Evolutionary conservation across 1,140 invertebrate species (phyloP).

Genomic region (Dysdera silvatica): DNA sequence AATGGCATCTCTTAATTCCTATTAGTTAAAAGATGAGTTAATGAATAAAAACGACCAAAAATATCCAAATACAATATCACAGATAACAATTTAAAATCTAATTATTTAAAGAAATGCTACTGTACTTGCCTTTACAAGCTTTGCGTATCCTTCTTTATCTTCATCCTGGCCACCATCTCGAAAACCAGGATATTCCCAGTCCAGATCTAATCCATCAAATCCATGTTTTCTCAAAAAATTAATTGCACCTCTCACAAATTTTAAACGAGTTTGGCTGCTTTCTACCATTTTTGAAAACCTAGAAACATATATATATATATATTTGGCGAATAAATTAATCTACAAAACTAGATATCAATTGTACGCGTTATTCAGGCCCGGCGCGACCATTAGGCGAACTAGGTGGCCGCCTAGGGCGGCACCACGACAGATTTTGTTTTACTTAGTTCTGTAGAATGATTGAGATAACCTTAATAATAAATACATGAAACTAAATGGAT

Average conservation of each 20-base stretch:
- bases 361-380: not conserved
- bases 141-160: slow-evolving; percentile 82
- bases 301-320: not conserved
- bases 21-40: slow-evolving; percentile 21
- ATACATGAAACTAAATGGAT: too few species aligned
- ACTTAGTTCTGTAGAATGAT: too few species aligned
- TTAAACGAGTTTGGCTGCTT: slow-evolving; percentile 59
- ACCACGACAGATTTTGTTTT: too few species aligned
- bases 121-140: slow-evolving; percentile 63
- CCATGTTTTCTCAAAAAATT: slow-evolving; percentile 82
- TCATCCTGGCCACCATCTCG: slow-evolving; percentile 82
- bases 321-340: not conserved
- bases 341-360: not conserved
- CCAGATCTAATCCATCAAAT: slow-evolving; percentile 91
- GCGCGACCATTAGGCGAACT: too few species aligned
- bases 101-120: not conserved
- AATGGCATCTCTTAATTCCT: slow-evolving; percentile 84
- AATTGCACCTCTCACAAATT: slow-evolving; percentile 70
- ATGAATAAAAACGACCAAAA: slow-evolving; percentile 23
- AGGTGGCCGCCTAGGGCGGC: too few species aligned
- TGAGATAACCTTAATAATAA: too few species aligned
- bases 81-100: not conserved
- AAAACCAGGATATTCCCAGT: slow-evolving; percentile 92
- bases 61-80: not conserved
- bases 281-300: slow-evolving; percentile 77